Percentiles rank a stretch among this genome's conserved stretches.
Evolutionary conservation across 2,797 vertebrate genomes (phyloP).

Genomic region (Aselliscus stoliczkanus): DNA sequence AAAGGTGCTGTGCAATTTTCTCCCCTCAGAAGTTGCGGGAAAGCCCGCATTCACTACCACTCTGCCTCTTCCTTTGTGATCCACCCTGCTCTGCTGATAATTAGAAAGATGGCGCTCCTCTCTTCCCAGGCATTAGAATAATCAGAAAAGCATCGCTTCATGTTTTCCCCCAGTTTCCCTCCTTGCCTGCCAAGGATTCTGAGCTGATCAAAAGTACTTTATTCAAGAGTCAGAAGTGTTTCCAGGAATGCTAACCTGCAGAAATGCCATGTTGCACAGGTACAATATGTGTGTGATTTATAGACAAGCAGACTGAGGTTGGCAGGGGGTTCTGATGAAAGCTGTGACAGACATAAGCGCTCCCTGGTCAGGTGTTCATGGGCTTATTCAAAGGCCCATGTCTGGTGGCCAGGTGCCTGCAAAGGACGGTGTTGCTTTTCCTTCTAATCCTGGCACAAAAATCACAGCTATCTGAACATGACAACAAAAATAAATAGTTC

Average conservation of each 20-base stretch:
- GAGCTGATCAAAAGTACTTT: slow-evolving; percentile 62
- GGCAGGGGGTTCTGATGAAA: not conserved
- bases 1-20: not conserved
- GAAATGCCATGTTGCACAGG: not conserved
- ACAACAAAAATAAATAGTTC: not conserved
- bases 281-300: slow-evolving; percentile 45
- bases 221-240: slow-evolving; percentile 58
- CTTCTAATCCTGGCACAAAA: not conserved
- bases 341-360: not conserved
- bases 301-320: slow-evolving; percentile 40
- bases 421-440: not conserved
- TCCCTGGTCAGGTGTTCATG: not conserved
- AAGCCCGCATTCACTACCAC: not conserved
- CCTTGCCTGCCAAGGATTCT: not conserved
- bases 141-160: slow-evolving; percentile 23
- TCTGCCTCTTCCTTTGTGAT: not conserved
- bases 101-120: not conserved
- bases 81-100: not conserved
- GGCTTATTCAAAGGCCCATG: not conserved
- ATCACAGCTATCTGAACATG: not conserved
- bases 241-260: slow-evolving; percentile 12
- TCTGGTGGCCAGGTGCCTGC: not conserved
- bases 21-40: not conserved
- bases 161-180: not conserved
- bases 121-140: not conserved